Evolutionary conservation across 1,140 invertebrate genomes (phyloP), one percentile per base, ranked within the genome.

Genomic region (Diploscapter pachys): DNA sequence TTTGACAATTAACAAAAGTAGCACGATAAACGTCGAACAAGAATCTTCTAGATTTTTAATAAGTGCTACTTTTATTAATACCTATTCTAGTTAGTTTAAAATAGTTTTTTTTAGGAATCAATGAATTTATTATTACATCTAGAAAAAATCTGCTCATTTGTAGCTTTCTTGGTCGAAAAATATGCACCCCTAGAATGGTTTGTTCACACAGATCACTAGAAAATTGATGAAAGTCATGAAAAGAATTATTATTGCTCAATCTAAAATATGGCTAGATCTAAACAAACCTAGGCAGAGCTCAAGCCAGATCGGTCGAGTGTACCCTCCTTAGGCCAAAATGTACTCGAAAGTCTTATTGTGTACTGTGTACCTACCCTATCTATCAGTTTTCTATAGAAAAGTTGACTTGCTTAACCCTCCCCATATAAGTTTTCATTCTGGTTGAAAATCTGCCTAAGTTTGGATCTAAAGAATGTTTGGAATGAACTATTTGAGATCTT

Each of bases 401-500:
- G 57, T 11, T 31, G 57, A 59, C 9, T 11, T 31, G 31, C 57
- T 59, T 59, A 11, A 59, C 31, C 31, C 57, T 31, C 9, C 31
- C 31, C 57, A 11, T 11, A 11, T 59, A 31, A 59, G 0, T 59
- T 31, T 59, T 59, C 57, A 11, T 59, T 59, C 57, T 59, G 57
- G 9, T 59, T 11, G 57, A 59, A 59, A 59, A 59, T 59, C 57
- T 11, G 57, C 13, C 9, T 11, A 59, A 59, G 9, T 11, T 59
- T 9, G 9, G 57, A 59, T 65, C 51, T 65, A 68, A 55, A 55
- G 53, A 52, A 55, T 68, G 51, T 68, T 68, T 68, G 8, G n/a
- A 9, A 31, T 31, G 51, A 65, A 8, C 51, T 68, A 68, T 68
- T 68, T 68, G 11, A 68, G 57, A 54, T 68, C 66, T n/a, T 68